Evolutionary conservation across 2,888 invertebrate genomes (phyloP).

Genomic region (Eledona agricola): DNA sequence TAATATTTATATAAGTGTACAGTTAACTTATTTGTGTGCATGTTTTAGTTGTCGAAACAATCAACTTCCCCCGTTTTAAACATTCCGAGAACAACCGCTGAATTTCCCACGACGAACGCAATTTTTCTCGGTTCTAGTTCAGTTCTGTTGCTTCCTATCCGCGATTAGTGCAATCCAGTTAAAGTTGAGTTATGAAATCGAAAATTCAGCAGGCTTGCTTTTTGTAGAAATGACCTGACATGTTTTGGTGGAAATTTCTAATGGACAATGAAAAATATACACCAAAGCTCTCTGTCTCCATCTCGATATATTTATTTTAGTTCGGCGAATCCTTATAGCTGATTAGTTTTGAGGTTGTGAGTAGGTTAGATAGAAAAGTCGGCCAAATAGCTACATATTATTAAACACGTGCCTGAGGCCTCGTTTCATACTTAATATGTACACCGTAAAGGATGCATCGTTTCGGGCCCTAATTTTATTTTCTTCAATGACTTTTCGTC

Average conservation of each 20-base stretch:
- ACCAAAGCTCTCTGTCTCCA: neutral
- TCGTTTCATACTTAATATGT: conserved; percentile 1
- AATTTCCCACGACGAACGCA: conserved; percentile 22
- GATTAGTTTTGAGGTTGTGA: conserved; percentile 34
- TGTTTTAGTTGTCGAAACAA: conserved; percentile 1
- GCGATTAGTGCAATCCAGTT: too few species aligned
- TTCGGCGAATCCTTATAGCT: conserved; percentile 18
- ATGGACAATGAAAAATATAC: too few species aligned
- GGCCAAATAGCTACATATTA: conserved; percentile 24
- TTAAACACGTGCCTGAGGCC: conserved; percentile 29
- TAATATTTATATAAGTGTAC: conserved; percentile 20
- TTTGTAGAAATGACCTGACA: too few species aligned
- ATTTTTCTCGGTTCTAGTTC: too few species aligned
- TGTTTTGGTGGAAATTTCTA: too few species aligned
- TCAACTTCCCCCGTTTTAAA: conserved; percentile 7
- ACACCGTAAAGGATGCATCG: too few species aligned
- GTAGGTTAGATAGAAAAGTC: conserved; percentile 24
- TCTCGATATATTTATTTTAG: conserved; percentile 12
- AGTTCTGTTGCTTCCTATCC: too few species aligned
- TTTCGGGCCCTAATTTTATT: too few species aligned
- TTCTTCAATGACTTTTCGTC: neutral
- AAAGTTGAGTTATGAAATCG: too few species aligned
- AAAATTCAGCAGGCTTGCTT: too few species aligned
- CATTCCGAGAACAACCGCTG: conserved; percentile 13
- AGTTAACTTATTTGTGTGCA: conserved; percentile 16